Base-by-base conservation (phyloP, 2,888 invertebrate species). In the Trichacis sp. region DNA sequence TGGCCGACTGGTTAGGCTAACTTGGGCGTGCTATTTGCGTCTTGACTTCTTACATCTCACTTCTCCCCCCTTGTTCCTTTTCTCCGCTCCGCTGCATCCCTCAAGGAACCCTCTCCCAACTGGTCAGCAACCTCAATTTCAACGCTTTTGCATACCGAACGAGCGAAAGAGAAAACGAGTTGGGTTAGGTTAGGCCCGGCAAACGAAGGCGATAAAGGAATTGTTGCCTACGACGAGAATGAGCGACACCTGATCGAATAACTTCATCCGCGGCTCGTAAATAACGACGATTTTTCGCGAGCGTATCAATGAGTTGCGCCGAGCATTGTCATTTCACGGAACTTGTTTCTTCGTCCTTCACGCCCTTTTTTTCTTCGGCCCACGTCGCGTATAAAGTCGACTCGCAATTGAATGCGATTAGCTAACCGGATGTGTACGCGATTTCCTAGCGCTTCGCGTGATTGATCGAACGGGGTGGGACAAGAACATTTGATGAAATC, bases 11-110 rank as follows among this genome's bases (percentile, higher is more conserved):
- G 81, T 83, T 83, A 82, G 83, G 80, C 83, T 83, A 83, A 83
- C 72, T 83, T 83, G 80, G 82, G 83, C 78, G 78, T 77, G 81
- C 83, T 83, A 83, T 83, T 83, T 83, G 74, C 80, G 83, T 82
- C 83, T 79, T 76, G 78, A 80, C 78, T 81, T 79, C 78, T 78
- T 80, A 76, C 75, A 77, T 79, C 78, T 77, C 70, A 71, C 71
- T 74, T 64, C 40, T 63, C 62, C 36, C 56, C 30, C 58, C 60
- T 60, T 45, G 53, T 51, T 53, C 45, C 57, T 50, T 51, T 53
- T 43, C 57, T 57, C 42, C 45, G 42, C 64, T 47, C 56, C 61
- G 29, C 53, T 29, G 60, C 47, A 45, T 49, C 50, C 60, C 19
- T 55, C 57, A 48, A 40, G 17, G 45, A 60, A 24, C 56, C 45